These are phyloP conservation scores for Bufo bufo DNA, from an alignment of 2,113 vertebrate genomes.

Conservation along the genomic window DNA sequence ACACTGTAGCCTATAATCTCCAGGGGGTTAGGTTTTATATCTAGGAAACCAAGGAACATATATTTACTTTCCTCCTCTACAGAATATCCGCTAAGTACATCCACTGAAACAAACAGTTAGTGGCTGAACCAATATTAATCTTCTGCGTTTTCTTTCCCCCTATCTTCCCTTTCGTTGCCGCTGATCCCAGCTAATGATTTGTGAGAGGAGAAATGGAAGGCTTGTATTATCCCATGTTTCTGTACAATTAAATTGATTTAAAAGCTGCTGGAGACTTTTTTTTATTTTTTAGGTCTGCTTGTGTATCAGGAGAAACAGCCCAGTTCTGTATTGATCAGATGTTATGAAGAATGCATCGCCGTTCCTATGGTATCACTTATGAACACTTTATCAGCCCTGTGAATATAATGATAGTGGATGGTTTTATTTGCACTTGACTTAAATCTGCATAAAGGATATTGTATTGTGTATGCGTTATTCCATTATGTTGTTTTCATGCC, in stretches of 20 bases:
- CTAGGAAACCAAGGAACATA: conserved; percentile 6
- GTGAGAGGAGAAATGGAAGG: conserved; percentile 25
- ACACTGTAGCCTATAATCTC: conserved; percentile 51
- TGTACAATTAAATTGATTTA: conserved; percentile 39
- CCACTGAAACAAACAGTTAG: conserved; percentile 44
- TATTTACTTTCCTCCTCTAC: conserved; percentile 41
- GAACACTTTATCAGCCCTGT: not conserved
- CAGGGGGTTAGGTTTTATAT: conserved; percentile 23
- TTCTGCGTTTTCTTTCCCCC: not conserved
- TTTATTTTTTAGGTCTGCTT: not conserved
- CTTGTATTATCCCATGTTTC: conserved; percentile 25
- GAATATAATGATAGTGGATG: not conserved
- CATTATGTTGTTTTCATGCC: not conserved
- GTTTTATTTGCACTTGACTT: not conserved
- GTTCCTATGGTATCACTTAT: not conserved
- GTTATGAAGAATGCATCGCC: conserved; percentile 9
- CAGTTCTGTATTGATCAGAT: not conserved
- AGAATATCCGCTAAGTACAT: conserved; percentile 43
- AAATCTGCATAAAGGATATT: conserved; percentile 14
- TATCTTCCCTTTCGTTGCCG: conserved; percentile 24
- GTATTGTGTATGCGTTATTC: not conserved
- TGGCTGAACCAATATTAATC: conserved; percentile 47
- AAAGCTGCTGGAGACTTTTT: not conserved
- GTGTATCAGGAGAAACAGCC: not conserved
- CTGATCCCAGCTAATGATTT: conserved; percentile 42